A percentile compares a stretch with the other conserved stretches of the same genome.
phyloP scores from a whole-genome alignment of 2,113 vertebrate genomes.

The Burhinus oedicnemus region DNA sequence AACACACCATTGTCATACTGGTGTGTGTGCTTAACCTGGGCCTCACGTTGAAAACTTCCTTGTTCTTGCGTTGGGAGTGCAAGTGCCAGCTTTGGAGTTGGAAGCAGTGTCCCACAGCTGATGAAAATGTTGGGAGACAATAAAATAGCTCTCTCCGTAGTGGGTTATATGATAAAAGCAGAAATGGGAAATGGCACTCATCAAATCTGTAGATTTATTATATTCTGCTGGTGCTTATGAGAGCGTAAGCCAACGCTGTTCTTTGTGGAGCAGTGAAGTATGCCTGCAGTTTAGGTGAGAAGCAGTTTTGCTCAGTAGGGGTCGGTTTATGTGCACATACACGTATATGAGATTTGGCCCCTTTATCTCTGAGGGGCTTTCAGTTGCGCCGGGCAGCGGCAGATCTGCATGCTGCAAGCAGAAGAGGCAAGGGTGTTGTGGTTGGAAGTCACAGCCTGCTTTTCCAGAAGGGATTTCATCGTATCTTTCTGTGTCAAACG shows the following conservation, averaged over 20 bases:
- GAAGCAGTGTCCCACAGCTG: not conserved
- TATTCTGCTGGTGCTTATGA: not conserved
- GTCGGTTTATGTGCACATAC: too few species aligned
- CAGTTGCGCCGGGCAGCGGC: not conserved
- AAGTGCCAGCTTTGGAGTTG: not conserved
- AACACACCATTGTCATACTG: not conserved
- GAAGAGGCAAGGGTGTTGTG: not conserved
- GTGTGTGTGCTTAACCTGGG: too few species aligned
- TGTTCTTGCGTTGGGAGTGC: not conserved
- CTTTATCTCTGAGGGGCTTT: not conserved
- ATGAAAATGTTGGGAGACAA: not conserved
- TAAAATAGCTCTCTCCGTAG: fast-evolving
- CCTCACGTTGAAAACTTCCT: not conserved
- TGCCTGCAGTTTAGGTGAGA: too few species aligned
- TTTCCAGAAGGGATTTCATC: not conserved
- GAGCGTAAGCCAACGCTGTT: not conserved
- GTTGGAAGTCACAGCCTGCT: not conserved
- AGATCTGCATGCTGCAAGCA: not conserved
- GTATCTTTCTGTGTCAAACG: not conserved
- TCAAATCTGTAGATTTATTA: not conserved
- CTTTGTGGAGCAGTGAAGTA: not conserved
- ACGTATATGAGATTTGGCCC: not conserved
- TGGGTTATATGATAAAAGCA: not conserved
- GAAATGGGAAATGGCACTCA: not conserved
- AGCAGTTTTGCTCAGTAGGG: not conserved